A percentile compares a stretch with the other conserved stretches of the same genome.
Conservation (phyloP, 2,113 vertebrate genomes). For the Himantopus leucocephalus region DNA sequence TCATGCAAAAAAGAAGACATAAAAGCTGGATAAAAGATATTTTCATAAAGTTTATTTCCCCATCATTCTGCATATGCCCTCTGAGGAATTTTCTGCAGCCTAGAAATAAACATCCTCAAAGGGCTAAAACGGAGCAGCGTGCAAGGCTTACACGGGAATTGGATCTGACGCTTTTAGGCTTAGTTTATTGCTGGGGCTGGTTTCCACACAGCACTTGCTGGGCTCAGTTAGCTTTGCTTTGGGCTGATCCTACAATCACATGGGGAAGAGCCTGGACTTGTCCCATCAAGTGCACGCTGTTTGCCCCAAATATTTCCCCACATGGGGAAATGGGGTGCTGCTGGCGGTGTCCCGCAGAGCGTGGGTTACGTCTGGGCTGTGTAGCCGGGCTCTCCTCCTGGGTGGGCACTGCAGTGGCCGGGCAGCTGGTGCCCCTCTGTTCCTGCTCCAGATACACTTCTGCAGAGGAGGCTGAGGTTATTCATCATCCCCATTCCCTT, state of each 20-base stretch:
- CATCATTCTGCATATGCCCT: not conserved
- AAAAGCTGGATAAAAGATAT: not conserved
- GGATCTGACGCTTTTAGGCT: not conserved
- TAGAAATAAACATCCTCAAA: not conserved
- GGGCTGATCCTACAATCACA: not conserved
- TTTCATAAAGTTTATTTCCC: not conserved
- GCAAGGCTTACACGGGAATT: not conserved
- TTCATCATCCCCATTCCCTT: not conserved
- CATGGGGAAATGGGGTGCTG: not conserved
- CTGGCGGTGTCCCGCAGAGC: accelerated
- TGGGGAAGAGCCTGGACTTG: not conserved
- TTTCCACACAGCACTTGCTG: not conserved
- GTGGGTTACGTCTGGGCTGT: accelerated
- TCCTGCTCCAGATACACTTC: not conserved
- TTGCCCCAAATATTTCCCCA: not conserved
- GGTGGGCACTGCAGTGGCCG: accelerated
- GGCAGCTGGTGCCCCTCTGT: not conserved
- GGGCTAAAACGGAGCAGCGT: not conserved
- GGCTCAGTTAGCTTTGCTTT: not conserved
- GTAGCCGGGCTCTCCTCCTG: not conserved
- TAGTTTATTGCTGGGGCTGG: not conserved
- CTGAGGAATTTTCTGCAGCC: not conserved
- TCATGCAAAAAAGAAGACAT: not conserved
- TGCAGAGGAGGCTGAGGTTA: not conserved
- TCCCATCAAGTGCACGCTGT: not conserved